Evolutionary conservation across 2,113 vertebrate genomes (phyloP).

Genomic region (Alligator mississippiensis): DNA sequence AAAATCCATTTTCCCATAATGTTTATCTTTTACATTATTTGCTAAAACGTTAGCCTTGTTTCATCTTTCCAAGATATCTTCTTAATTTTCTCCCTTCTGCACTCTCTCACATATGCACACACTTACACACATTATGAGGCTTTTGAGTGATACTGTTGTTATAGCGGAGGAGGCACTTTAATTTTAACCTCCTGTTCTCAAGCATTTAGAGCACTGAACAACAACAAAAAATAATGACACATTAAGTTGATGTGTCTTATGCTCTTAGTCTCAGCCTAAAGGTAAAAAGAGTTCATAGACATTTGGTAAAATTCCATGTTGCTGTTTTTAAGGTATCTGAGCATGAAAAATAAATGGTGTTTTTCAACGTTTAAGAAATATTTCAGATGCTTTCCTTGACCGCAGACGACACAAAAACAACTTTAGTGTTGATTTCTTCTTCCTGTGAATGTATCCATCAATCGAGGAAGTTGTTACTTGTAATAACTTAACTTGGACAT

Average conservation of each 20-base stretch:
- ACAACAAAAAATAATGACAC: background rate
- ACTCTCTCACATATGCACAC: background rate
- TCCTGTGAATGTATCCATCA: slow-evolving; percentile 38
- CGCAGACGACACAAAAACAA: slow-evolving; percentile 9
- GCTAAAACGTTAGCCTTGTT: background rate
- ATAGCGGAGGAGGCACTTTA: background rate
- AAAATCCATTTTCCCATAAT: background rate
- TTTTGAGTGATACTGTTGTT: background rate
- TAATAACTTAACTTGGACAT: slow-evolving; percentile 25
- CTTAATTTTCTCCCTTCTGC: background rate
- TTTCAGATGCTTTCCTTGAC: slow-evolving; percentile 31
- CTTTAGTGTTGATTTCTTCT: slow-evolving; percentile 32
- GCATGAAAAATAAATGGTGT: slow-evolving; percentile 13
- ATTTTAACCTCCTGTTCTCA: rapidly evolving
- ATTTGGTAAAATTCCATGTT: background rate
- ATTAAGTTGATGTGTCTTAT: background rate
- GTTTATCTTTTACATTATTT: background rate
- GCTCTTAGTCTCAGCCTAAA: background rate
- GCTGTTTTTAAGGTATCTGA: slow-evolving; percentile 11
- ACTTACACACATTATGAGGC: background rate
- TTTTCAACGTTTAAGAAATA: slow-evolving; percentile 25
- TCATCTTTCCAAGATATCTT: background rate
- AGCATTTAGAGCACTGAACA: background rate
- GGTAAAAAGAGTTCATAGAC: background rate
- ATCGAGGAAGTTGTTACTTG: slow-evolving; percentile 57